Evolutionary conservation across 1,140 invertebrate genomes (phyloP).

Genomic region (Trinorchestia longiramus): DNA sequence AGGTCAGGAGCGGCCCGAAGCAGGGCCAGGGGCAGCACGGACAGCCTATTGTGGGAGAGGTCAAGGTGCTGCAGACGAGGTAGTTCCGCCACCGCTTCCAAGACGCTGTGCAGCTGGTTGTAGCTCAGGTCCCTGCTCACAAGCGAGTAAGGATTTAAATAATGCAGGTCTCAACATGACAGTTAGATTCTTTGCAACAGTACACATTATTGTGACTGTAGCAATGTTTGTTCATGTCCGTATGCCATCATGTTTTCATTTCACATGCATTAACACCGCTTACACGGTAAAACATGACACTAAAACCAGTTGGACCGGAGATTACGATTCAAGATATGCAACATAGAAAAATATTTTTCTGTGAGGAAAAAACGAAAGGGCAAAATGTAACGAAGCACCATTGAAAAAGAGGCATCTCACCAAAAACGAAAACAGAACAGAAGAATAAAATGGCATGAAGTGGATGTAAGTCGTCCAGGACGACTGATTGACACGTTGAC

Average conservation of each 20-base stretch:
- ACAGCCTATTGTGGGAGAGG: constrained; percentile 72
- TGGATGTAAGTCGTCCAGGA: no score
- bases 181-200: background rate
- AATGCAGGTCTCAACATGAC: background rate
- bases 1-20: constrained; percentile 60
- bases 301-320: no score
- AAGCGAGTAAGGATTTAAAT: background rate
- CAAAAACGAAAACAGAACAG: no score
- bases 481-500: no score
- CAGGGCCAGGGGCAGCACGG: constrained; percentile 60
- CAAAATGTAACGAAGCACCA: no score
- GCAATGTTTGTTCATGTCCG: background rate
- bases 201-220: background rate
- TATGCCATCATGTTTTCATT: background rate
- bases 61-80: constrained; percentile 76
- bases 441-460: no score
- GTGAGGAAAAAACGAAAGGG: no score
- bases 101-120: constrained; percentile 80
- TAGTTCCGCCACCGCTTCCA: constrained; percentile 57
- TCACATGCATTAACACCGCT: no score
- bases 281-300: no score
- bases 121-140: constrained; percentile 89
- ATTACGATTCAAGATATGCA: no score
- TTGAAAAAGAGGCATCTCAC: no score
- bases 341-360: no score